These are phyloP conservation scores for Paramuricea clavata DNA, from an alignment of 92 coral and sea anemone genomes.

Conservation along the genomic window DNA sequence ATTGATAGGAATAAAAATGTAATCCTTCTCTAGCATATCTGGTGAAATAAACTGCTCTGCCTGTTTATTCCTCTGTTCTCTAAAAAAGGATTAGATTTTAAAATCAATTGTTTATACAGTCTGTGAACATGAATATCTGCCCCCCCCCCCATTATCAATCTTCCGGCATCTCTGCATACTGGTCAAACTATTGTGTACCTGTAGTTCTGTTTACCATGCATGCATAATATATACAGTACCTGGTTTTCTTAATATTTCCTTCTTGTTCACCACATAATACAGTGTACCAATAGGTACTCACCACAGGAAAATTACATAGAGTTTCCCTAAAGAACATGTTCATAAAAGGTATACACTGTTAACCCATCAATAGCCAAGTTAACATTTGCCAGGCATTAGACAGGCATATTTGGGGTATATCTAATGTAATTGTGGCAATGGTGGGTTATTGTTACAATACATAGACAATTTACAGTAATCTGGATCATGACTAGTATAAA, in stretches of 20 bases:
- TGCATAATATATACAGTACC: background rate
- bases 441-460: no score
- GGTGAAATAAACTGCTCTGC: background rate
- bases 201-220: no score
- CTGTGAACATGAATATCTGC: no score
- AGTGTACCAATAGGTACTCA: slow-evolving; percentile 10
- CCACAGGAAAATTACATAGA: slow-evolving; percentile 16
- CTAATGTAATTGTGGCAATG: no score
- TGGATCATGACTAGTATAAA: no score
- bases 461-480: no score
- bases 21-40: background rate
- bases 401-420: no score
- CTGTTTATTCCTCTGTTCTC: background rate
- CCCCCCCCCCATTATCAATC: no score
- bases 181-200: background rate
- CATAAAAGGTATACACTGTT: background rate
- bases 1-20: slow-evolving; percentile 9
- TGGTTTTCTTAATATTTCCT: slow-evolving; percentile 2
- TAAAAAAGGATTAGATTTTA: background rate
- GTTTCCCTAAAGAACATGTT: background rate
- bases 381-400: no score
- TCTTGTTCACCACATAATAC: slow-evolving; percentile 33
- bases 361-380: no score
- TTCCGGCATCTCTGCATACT: no score
- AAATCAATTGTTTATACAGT: background rate